Percentiles rank a stretch among this genome's conserved stretches.
These are phyloP conservation scores for Heptranchias perlo DNA, from an alignment of 2,113 vertebrate species.

Conservation along the genomic window DNA sequence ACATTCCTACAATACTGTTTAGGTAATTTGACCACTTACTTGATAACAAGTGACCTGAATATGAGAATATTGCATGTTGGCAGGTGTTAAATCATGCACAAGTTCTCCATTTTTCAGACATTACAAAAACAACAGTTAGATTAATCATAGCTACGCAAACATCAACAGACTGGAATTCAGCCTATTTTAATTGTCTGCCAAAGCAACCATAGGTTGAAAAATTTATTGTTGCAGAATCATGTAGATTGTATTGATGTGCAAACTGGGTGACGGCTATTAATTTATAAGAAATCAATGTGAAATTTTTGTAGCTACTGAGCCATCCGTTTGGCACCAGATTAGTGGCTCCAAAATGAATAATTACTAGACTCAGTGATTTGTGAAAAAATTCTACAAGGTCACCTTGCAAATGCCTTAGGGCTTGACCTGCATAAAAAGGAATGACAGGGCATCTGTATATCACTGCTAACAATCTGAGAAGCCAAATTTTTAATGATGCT, in stretches of 20 bases:
- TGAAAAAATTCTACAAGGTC: background rate
- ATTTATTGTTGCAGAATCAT: background rate
- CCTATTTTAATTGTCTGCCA: background rate
- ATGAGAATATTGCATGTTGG: background rate
- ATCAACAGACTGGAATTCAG: background rate
- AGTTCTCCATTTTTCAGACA: background rate
- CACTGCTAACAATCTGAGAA: background rate
- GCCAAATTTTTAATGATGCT: background rate
- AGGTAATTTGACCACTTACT: background rate
- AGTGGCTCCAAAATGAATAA: background rate
- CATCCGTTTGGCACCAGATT: background rate
- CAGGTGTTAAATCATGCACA: background rate
- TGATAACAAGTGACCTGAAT: background rate
- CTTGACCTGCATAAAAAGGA: background rate
- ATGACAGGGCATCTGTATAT: background rate
- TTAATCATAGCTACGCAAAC: background rate
- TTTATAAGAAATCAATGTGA: background rate
- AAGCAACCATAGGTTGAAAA: background rate
- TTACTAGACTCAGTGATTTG: background rate
- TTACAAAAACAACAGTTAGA: background rate
- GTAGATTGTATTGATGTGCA: background rate
- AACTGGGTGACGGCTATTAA: background rate
- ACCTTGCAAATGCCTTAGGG: background rate
- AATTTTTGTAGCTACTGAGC: background rate
- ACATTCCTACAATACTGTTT: background rate